Evolutionary conservation across 2,888 invertebrate genomes (phyloP).

Genomic region (Tipula helvola): DNA sequence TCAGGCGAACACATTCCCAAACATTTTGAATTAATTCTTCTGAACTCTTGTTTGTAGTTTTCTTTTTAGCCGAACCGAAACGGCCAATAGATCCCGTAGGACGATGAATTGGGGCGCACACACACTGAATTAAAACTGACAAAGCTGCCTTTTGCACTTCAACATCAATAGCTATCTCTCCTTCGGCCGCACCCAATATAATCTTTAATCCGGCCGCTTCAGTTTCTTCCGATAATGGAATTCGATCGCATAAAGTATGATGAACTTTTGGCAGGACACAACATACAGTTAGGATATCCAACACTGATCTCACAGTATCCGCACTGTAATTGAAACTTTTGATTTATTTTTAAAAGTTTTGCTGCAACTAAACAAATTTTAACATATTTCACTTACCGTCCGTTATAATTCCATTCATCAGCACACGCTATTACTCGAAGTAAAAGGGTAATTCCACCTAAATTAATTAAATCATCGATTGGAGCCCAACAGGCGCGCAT

Average conservation of each 20-base stretch:
- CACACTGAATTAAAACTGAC: slow-evolving; percentile 83
- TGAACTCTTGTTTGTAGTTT: slow-evolving; percentile 48
- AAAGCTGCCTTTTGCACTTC: slow-evolving; percentile 88
- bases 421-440: slow-evolving; percentile 79
- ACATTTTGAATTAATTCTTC: slow-evolving; percentile 85
- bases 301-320: slow-evolving; percentile 67
- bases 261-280: slow-evolving; percentile 77
- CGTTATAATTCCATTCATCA: slow-evolving; percentile 85
- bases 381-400: slow-evolving; percentile 40
- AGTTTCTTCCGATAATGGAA: slow-evolving; percentile 65
- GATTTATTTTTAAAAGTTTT: not conserved
- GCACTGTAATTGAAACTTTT: slow-evolving; percentile 38
- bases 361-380: not conserved
- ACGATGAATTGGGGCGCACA: slow-evolving; percentile 78
- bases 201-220: slow-evolving; percentile 70
- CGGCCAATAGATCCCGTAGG: slow-evolving; percentile 35
- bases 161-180: slow-evolving; percentile 79
- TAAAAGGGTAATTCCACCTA: slow-evolving; percentile 71
- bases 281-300: slow-evolving; percentile 84
- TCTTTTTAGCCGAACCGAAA: slow-evolving; percentile 39
- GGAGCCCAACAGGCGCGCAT: slow-evolving; percentile 75
- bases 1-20: slow-evolving; percentile 88
- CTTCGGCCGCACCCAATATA: slow-evolving; percentile 76
- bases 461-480: slow-evolving; percentile 70
- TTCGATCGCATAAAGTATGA: slow-evolving; percentile 56